Conservation (phyloP, 1,140 invertebrate species). For the Asbolus verrucosus region DNA sequence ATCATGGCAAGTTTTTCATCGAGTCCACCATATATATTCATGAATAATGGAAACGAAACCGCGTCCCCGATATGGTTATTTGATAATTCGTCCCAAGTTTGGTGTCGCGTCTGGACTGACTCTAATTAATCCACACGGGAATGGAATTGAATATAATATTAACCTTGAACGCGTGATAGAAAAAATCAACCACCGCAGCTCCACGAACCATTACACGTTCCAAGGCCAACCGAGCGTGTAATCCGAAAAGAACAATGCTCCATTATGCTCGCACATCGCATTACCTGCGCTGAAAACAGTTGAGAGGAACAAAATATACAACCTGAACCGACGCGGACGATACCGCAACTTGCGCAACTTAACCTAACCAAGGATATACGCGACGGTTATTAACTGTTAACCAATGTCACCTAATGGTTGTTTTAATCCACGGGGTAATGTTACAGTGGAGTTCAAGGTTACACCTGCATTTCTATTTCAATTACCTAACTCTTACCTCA, state of each 20-base stretch:
- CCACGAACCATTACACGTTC: conserved; percentile 45
- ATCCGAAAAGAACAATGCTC: conserved; percentile 56
- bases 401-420: no score
- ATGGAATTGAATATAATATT: no score
- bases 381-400: no score
- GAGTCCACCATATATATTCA: no score
- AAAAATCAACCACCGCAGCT: conserved; percentile 44
- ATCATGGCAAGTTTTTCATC: no score
- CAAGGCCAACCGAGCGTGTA: conserved; percentile 49
- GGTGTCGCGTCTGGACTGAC: neutral
- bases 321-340: no score
- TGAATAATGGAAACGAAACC: no score
- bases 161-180: neutral
- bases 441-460: conserved; percentile 32
- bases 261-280: conserved; percentile 43
- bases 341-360: conserved; percentile 30
- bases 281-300: neutral
- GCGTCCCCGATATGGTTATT: no score
- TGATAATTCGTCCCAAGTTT: neutral
- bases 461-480: conserved; percentile 36
- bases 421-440: no score
- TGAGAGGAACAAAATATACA: neutral
- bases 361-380: conserved; percentile 22
- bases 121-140: neutral
- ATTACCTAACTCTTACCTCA: conserved; percentile 17